Percentiles rank a stretch among this genome's conserved stretches.
These are phyloP conservation scores for Lepidotrigona ventralis DNA, from an alignment of 1,140 invertebrate species.

Conservation along the genomic window DNA sequence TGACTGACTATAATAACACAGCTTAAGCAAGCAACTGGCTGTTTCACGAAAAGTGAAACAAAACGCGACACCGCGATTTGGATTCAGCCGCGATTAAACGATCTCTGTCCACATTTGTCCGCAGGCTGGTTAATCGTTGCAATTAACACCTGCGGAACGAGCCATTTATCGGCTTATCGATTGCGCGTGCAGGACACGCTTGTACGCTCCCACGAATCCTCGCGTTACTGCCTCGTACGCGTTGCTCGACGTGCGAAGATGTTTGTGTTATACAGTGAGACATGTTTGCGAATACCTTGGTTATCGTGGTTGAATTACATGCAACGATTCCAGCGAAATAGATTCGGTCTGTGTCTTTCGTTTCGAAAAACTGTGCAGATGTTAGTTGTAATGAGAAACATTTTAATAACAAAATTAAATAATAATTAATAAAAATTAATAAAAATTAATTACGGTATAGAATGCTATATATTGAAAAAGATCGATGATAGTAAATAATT, in stretches of 20 bases:
- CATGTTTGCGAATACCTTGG: not conserved
- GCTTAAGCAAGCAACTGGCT: not conserved
- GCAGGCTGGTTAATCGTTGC: conserved; percentile 29
- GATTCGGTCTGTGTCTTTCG: not conserved
- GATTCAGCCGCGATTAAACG: conserved; percentile 15
- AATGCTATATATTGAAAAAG: no score
- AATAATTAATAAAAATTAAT: no score
- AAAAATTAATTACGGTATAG: no score
- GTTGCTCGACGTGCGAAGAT: not conserved
- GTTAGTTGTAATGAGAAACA: not conserved
- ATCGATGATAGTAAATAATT: not conserved
- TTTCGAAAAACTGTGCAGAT: not conserved
- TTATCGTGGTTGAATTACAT: not conserved
- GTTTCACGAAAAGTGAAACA: conserved; percentile 37
- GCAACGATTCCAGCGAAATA: not conserved
- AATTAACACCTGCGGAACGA: conserved; percentile 31
- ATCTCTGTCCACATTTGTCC: conserved; percentile 22
- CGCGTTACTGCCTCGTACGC: not conserved
- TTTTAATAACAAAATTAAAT: no score
- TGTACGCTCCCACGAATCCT: not conserved
- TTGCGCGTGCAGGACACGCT: not conserved
- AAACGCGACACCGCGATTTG: not conserved
- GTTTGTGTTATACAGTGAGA: not conserved
- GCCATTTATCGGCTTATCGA: conserved; percentile 34
- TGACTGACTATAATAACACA: not conserved